These are phyloP conservation scores for Brachionus manjavacas DNA, from an alignment of 1,140 invertebrate genomes.

Conservation along the genomic window DNA sequence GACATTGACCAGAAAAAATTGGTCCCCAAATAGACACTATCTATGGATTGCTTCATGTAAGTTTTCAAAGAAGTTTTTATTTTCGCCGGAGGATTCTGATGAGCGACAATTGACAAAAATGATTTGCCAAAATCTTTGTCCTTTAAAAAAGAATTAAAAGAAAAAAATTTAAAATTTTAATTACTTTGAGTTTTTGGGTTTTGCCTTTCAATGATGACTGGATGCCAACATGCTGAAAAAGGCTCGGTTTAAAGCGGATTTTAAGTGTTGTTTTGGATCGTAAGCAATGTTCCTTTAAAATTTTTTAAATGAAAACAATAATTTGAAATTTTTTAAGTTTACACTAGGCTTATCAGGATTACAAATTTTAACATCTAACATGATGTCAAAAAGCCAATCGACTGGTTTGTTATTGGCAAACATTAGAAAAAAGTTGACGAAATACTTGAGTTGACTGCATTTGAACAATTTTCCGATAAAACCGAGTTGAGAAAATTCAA, in stretches of 20 bases:
- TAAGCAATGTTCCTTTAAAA: slow-evolving; percentile 76
- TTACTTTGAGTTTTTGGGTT: slow-evolving; percentile 88
- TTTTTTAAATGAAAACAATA: background rate
- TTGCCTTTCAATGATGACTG: slow-evolving; percentile 92
- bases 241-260: slow-evolving; percentile 73
- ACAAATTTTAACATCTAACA: slow-evolving; percentile 72
- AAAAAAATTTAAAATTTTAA: background rate
- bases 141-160: slow-evolving; percentile 56
- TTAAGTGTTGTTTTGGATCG: slow-evolving; percentile 51
- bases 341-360: slow-evolving; percentile 59
- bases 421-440: slow-evolving; percentile 87
- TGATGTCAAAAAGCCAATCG: slow-evolving; percentile 80
- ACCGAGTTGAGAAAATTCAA: slow-evolving; percentile 82
- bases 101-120: slow-evolving; percentile 71
- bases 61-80: slow-evolving; percentile 73
- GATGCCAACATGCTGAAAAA: slow-evolving; percentile 92
- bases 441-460: slow-evolving; percentile 75
- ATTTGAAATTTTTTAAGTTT: slow-evolving; percentile 42
- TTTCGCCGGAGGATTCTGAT: slow-evolving; percentile 66
- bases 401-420: slow-evolving; percentile 93
- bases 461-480: slow-evolving; percentile 76
- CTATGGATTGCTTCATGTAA: slow-evolving; percentile 75
- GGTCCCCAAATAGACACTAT: slow-evolving; percentile 78
- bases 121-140: slow-evolving; percentile 87
- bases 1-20: slow-evolving; percentile 86